These are phyloP conservation scores for Yasuhikotakia modesta DNA, from an alignment of 2,797 vertebrate genomes.

Conservation along the genomic window DNA sequence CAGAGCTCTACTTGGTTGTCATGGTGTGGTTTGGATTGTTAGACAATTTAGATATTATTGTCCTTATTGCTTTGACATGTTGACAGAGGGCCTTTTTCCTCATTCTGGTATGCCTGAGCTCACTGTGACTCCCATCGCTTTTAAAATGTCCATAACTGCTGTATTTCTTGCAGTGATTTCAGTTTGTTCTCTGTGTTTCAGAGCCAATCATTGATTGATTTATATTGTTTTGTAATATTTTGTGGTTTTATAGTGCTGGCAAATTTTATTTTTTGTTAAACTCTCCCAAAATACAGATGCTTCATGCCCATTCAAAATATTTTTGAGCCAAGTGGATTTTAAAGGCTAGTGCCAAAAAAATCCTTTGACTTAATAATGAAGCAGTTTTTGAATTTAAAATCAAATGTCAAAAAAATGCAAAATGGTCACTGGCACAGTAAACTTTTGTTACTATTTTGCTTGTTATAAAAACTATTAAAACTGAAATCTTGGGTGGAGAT, in stretches of 20 bases:
- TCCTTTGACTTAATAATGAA: background rate
- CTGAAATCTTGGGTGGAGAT: too few species aligned
- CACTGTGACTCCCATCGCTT: background rate
- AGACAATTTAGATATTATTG: conserved; percentile 4
- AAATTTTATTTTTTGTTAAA: background rate
- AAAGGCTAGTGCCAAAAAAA: background rate
- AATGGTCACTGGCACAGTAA: background rate
- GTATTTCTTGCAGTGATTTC: conserved; percentile 27
- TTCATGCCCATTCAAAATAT: background rate
- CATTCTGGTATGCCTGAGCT: conserved; percentile 9
- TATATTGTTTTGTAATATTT: conserved; percentile 14
- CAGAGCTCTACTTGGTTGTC: conserved; percentile 21
- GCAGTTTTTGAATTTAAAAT: background rate
- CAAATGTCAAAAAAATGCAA: background rate
- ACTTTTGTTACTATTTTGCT: background rate
- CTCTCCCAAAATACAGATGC: background rate
- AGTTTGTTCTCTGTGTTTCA: background rate
- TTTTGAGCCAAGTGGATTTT: background rate
- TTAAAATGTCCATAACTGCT: background rate
- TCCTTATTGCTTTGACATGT: conserved; percentile 32
- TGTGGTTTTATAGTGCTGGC: background rate
- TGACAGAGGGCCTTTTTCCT: conserved; percentile 2
- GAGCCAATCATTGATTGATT: background rate
- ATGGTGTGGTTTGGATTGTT: conserved; percentile 39
- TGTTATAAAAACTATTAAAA: background rate